phyloP scores from a whole-genome alignment of 1,140 invertebrate species.

The Latrodectus geometricus region DNA sequence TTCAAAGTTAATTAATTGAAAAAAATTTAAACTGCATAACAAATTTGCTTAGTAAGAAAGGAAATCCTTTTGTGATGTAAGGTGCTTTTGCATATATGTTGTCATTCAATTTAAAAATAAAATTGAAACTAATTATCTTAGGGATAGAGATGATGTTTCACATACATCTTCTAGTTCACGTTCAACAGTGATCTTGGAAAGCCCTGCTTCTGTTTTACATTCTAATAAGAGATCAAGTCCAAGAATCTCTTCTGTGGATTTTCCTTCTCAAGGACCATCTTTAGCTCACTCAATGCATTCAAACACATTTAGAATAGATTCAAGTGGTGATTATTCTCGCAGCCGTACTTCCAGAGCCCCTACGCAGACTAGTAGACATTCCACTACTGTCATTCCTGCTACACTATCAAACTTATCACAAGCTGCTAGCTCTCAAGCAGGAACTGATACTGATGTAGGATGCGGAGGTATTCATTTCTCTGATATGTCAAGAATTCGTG shows the following conservation, averaged over 20 bases:
- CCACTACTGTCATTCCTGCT: slow-evolving; percentile 35
- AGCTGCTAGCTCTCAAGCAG: slow-evolving; percentile 65
- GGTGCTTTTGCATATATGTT: background rate
- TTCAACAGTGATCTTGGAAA: slow-evolving; percentile 75
- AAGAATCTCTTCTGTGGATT: slow-evolving; percentile 24
- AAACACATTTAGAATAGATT: background rate
- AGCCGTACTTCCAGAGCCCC: background rate
- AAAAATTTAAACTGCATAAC: too few species aligned
- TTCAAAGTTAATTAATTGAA: too few species aligned
- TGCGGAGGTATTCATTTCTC: slow-evolving; percentile 54
- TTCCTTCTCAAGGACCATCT: slow-evolving; percentile 10
- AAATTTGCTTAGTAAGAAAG: too few species aligned
- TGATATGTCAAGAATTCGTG: slow-evolving; percentile 19
- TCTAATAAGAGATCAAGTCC: slow-evolving; percentile 44
- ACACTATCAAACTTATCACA: slow-evolving; percentile 61
- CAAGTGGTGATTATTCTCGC: background rate
- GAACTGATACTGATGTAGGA: slow-evolving; percentile 66
- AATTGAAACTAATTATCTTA: slow-evolving; percentile 9
- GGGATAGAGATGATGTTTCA: slow-evolving; percentile 36
- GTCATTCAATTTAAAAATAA: background rate
- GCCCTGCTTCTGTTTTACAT: slow-evolving; percentile 69
- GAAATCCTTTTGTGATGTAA: too few species aligned
- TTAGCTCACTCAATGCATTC: background rate
- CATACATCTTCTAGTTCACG: slow-evolving; percentile 74
- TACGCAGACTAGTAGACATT: slow-evolving; percentile 10